These are phyloP conservation scores for Dendrocopos noguchii DNA, from an alignment of 2,113 vertebrate genomes.

Conservation along the genomic window DNA sequence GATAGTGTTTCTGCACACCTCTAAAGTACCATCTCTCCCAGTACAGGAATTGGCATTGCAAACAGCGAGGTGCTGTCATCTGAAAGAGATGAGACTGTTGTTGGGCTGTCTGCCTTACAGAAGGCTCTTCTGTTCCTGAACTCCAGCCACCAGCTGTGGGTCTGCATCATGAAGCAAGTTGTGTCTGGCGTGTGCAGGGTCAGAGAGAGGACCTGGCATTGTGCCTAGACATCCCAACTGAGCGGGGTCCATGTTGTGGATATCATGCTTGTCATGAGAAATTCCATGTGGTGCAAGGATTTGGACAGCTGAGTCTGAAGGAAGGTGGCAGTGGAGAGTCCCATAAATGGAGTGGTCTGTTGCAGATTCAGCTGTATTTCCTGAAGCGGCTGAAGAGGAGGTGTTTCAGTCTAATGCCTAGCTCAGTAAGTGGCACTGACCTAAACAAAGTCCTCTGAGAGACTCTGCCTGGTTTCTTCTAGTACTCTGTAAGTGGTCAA, in stretches of 20 bases:
- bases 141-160: background rate
- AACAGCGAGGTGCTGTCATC: background rate
- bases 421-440: background rate
- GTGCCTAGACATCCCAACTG: background rate
- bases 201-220: background rate
- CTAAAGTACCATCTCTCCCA: background rate
- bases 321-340: background rate
- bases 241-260: background rate
- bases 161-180: background rate
- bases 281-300: background rate
- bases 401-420: background rate
- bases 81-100: background rate
- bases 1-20: background rate
- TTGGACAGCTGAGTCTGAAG: background rate
- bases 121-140: background rate
- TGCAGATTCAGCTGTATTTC: background rate
- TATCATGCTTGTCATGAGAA: background rate
- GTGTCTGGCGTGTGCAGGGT: background rate
- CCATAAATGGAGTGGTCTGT: background rate
- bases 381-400: background rate
- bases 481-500: background rate
- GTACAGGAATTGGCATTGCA: rapidly evolving
- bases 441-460: background rate
- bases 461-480: background rate
- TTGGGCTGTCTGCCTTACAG: background rate